Evolutionary conservation across 2,113 vertebrate genomes (phyloP), one percentile per base, ranked within the genome.

Genomic region (Bostrychus sinensis): DNA sequence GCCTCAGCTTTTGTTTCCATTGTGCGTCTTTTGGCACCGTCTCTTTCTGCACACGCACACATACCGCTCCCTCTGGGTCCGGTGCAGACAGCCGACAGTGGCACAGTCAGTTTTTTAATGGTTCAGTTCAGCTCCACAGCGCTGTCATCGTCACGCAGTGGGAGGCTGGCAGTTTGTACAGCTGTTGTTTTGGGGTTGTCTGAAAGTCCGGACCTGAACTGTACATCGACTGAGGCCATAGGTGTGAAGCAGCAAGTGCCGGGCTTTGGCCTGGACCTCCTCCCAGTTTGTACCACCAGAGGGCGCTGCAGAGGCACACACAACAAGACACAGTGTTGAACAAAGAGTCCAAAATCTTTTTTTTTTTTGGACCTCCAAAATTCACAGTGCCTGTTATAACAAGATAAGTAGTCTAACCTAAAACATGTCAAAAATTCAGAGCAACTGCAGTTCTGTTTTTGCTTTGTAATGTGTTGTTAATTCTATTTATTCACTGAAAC

Each of bases 151-250:
- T n/a, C 84, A 98, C 88, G 94, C 85, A 80, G 89, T 93, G 79
- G 89, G 70, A 66, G 80, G 88, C 74, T 92, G 92, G 85, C 97
- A 99, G 71, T 85, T 89, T 1, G 86, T 70, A 0, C 96, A 99
- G 50, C 75, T 89, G 83, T 90, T 93, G 66, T 66, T 82, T 1
- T 38, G 77, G 62, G 93, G 92, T 66, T 90, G 92, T 76, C 92
- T 89, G 86, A 94, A 93, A 13, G 92, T 95, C 91, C 97, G 95
- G 64, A 98, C 91, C 89, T 99, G 95, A 51, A 99, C 89, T 1
- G 95, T 97, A 80, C 96, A 98, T 64, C 92, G 92, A 72, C 90
- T 94, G 85, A 98, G 89, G 30, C 95, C 94, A 23, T 97, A 95
- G 0, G 95, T 96, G 86, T 89, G 93, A 74, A 96, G 78, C 79